Percentiles rank a stretch among this genome's conserved stretches.
phyloP scores from a whole-genome alignment of 2,888 invertebrate species.

The Drosophila robusta region DNA sequence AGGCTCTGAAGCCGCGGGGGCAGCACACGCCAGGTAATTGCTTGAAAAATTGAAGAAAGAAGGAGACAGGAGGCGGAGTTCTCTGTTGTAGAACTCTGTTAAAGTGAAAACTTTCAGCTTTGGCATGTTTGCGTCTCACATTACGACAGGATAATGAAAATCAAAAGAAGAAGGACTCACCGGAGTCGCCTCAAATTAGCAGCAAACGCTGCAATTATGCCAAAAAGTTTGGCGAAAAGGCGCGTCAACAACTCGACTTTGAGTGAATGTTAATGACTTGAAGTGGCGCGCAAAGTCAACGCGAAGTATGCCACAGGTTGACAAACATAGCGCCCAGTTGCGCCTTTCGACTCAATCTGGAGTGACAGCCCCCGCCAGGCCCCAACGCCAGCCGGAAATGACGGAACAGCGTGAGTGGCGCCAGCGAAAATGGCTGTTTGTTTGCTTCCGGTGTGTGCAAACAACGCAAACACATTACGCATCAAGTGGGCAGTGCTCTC shows the following conservation, averaged over 20 bases:
- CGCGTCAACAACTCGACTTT: constrained; percentile 22
- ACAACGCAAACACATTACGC: constrained; percentile 73
- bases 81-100: constrained; percentile 4
- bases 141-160: constrained; percentile 62
- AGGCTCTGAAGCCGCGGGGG: constrained; percentile 22
- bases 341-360: constrained; percentile 42
- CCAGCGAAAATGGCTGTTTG: constrained; percentile 74
- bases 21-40: constrained; percentile 62
- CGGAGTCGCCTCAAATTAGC: constrained; percentile 60
- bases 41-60: constrained; percentile 64
- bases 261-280: constrained; percentile 73
- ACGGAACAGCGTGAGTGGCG: constrained; percentile 40
- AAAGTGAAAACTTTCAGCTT: constrained; percentile 53
- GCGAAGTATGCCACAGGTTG: constrained; percentile 59
- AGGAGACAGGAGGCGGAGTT: background rate
- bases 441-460: constrained; percentile 69
- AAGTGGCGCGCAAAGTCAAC: constrained; percentile 60
- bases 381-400: constrained; percentile 52
- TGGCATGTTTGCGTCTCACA: constrained; percentile 45
- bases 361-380: too few species aligned
- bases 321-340: constrained; percentile 44
- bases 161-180: constrained; percentile 48
- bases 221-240: constrained; percentile 66
- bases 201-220: constrained; percentile 73
- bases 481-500: constrained; percentile 48